These are phyloP conservation scores for Thecophora atra DNA, from an alignment of 2,888 invertebrate species.

Conservation along the genomic window DNA sequence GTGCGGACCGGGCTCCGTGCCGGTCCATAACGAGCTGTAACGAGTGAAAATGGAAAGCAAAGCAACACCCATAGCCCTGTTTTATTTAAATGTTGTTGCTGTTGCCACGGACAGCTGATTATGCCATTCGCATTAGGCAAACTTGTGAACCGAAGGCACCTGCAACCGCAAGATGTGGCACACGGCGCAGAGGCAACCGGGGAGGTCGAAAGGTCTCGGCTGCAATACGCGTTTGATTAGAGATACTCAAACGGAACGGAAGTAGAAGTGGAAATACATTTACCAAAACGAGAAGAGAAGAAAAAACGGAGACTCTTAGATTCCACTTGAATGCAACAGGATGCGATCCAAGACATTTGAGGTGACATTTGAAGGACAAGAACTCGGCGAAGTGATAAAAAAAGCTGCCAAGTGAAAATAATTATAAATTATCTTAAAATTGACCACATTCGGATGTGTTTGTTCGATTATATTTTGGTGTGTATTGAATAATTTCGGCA, in stretches of 20 bases:
- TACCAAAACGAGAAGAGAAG: slow-evolving; percentile 3
- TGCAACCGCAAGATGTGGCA: slow-evolving; percentile 14
- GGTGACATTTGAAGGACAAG: not conserved
- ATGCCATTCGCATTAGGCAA: slow-evolving; percentile 27
- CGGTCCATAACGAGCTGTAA: not conserved
- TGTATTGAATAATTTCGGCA: too few species aligned
- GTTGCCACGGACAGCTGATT: slow-evolving; percentile 24
- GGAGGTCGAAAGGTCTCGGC: not conserved
- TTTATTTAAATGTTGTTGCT: slow-evolving; percentile 9
- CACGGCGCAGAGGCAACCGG: not conserved
- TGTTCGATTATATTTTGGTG: too few species aligned
- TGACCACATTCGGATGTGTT: too few species aligned
- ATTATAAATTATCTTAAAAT: too few species aligned
- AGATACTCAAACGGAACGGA: slow-evolving; percentile 20
- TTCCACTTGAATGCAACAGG: not conserved
- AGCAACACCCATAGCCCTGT: slow-evolving; percentile 2
- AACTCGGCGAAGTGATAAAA: not conserved
- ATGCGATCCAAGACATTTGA: not conserved
- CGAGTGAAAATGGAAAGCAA: slow-evolving; percentile 2
- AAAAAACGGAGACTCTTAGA: not conserved
- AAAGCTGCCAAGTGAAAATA: too few species aligned
- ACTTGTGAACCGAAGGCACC: slow-evolving; percentile 15
- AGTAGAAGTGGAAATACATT: slow-evolving; percentile 3
- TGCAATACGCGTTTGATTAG: slow-evolving; percentile 17
- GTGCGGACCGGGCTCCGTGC: not conserved